These are phyloP conservation scores for Trochalopteron elliotii DNA, from an alignment of 2,113 vertebrate species.

Conservation along the genomic window DNA sequence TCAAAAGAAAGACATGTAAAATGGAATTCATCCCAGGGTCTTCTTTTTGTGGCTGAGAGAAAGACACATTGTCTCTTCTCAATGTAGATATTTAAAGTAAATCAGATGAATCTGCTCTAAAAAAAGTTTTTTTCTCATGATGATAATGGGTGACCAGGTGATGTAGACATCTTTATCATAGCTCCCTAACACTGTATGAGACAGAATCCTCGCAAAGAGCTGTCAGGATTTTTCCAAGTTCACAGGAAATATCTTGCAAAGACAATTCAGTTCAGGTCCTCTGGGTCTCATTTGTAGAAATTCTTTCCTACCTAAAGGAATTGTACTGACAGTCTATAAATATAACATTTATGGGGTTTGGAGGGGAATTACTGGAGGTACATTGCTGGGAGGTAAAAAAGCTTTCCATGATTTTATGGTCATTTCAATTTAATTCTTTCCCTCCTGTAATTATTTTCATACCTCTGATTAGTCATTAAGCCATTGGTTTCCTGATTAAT, in stretches of 20 bases:
- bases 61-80: neutral
- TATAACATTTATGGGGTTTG: neutral
- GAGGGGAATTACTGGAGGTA: neutral
- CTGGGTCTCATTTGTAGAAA: neutral
- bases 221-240: neutral
- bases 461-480: neutral
- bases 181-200: neutral
- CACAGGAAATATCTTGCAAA: neutral
- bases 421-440: neutral
- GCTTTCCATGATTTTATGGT: neutral
- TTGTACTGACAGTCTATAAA: neutral
- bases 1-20: neutral
- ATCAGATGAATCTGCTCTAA: neutral
- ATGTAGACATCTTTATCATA: neutral
- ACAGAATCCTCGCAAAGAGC: neutral
- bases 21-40: neutral
- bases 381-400: neutral
- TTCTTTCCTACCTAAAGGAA: neutral
- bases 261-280: neutral
- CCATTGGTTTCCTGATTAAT: neutral
- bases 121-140: neutral
- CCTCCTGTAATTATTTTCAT: neutral
- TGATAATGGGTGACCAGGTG: neutral
- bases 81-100: neutral
- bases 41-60: neutral